Evolutionary conservation across 2,113 vertebrate species (phyloP), one percentile per base, ranked within the genome.

Genomic region (Osmerus mordax): DNA sequence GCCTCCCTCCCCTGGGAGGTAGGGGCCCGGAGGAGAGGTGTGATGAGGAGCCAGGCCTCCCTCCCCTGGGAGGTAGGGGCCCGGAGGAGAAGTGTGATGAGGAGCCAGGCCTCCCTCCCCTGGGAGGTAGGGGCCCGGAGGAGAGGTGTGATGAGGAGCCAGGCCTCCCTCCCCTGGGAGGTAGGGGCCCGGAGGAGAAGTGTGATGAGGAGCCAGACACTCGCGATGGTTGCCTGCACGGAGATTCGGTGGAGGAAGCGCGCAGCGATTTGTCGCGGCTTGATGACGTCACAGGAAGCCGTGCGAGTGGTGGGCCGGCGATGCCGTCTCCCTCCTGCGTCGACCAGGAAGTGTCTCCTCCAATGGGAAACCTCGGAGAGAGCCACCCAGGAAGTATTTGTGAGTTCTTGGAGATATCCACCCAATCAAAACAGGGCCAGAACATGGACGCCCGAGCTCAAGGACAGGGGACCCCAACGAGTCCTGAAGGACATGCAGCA

Each of bases 91-190:
- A n/a, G n/a, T n/a, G n/a, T n/a, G n/a, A n/a, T n/a, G n/a, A n/a
- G n/a, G n/a, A n/a, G n/a, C n/a, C n/a, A n/a, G 87, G 70, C 72
- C 79, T 89, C 23, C 83, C 88, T 28, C 88, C 87, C 5, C 70
- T 91, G 29, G 90, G 91, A 72, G 89, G 84, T 61, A 86, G 89
- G 13, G 78, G 87, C 25, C 52, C 90, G 12, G 89, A 90, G n/a
- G 68, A 62, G 55, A 83, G n/a, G n/a, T n/a, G n/a, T n/a, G n/a
- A n/a, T n/a, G n/a, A n/a, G n/a, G n/a, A n/a, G n/a, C n/a, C n/a
- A n/a, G 87, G 70, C 72, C 79, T 89, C 23, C 83, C 88, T 28
- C 88, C 87, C 5, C 70, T 91, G 29, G 90, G 91, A 72, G 89
- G 84, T 61, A 86, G 89, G 13, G 78, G 87, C 25, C 52, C 90